Evolutionary conservation across 2,888 invertebrate genomes (phyloP).

Genomic region (Criorhina ranunculi): DNA sequence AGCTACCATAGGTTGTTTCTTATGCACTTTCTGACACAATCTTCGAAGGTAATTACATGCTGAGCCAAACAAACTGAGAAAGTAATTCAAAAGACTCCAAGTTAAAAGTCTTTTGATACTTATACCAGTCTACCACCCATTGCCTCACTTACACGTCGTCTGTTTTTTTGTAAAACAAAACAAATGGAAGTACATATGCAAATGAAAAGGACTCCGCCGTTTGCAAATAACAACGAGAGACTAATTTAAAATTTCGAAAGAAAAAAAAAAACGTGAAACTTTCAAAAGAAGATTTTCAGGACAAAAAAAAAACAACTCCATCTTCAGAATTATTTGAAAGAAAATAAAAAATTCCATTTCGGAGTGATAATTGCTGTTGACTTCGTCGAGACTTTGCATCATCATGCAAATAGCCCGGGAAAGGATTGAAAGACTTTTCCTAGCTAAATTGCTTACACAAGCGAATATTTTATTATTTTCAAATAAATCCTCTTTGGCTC

Average conservation of each 20-base stretch:
- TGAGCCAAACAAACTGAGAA: not conserved
- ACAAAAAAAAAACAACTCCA: slow-evolving; percentile 25
- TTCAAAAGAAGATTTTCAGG: slow-evolving; percentile 43
- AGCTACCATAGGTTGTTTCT: too few species aligned
- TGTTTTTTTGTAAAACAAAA: slow-evolving; percentile 10
- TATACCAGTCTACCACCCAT: slow-evolving; percentile 42
- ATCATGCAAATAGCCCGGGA: slow-evolving; percentile 17
- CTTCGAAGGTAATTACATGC: slow-evolving; percentile 3
- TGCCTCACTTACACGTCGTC: slow-evolving; percentile 38
- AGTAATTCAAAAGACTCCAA: not conserved
- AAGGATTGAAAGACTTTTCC: slow-evolving; percentile 24
- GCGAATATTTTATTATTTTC: slow-evolving; percentile 71
- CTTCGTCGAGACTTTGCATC: slow-evolving; percentile 68
- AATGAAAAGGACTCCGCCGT: slow-evolving; percentile 45
- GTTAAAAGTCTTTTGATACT: slow-evolving; percentile 1
- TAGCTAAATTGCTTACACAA: slow-evolving; percentile 63
- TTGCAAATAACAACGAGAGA: slow-evolving; percentile 54
- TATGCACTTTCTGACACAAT: not conserved
- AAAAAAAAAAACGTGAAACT: slow-evolving; percentile 30
- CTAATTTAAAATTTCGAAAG: slow-evolving; percentile 64
- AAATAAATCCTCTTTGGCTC: slow-evolving; percentile 51
- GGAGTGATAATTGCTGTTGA: slow-evolving; percentile 72
- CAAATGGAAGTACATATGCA: slow-evolving; percentile 31
- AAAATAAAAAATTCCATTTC: slow-evolving; percentile 52
- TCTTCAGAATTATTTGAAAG: slow-evolving; percentile 23